Evolutionary conservation across 2,797 vertebrate genomes (phyloP).

Genomic region (Siniperca obscura): DNA sequence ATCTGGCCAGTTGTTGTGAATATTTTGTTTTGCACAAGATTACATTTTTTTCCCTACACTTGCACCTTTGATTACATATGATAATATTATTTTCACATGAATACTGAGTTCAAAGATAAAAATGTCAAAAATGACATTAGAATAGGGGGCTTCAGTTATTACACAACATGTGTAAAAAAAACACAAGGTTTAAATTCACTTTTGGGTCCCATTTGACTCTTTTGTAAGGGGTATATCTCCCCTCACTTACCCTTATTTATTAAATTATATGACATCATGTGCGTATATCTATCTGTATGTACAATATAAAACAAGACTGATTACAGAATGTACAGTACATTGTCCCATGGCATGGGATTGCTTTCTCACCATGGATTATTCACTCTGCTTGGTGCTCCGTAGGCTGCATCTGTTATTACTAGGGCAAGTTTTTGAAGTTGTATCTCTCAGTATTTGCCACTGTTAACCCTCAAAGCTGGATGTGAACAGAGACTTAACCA

Average conservation of each 20-base stretch:
- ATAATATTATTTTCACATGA: slow-evolving; percentile 14
- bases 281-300: slow-evolving; percentile 86
- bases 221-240: slow-evolving; percentile 43
- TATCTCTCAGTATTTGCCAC: slow-evolving; percentile 65
- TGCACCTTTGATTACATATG: neutral
- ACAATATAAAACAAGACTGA: slow-evolving; percentile 88
- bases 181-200: slow-evolving; percentile 58
- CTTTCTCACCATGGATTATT: slow-evolving; percentile 72
- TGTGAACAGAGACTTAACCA: slow-evolving; percentile 74
- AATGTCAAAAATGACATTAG: neutral
- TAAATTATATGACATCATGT: slow-evolving; percentile 85
- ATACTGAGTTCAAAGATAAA: neutral
- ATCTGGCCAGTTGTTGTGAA: neutral
- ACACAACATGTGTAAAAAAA: slow-evolving; percentile 45
- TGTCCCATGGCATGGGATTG: slow-evolving; percentile 75
- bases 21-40: neutral
- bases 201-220: slow-evolving; percentile 56
- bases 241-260: slow-evolving; percentile 63
- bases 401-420: slow-evolving; percentile 55
- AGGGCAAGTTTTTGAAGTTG: slow-evolving; percentile 58
- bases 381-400: slow-evolving; percentile 62
- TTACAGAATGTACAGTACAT: slow-evolving; percentile 87
- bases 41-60: neutral
- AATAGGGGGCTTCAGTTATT: slow-evolving; percentile 11
- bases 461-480: slow-evolving; percentile 71